phyloP scores from a whole-genome alignment of 2,888 invertebrate genomes.

The Synergus umbraculus region DNA sequence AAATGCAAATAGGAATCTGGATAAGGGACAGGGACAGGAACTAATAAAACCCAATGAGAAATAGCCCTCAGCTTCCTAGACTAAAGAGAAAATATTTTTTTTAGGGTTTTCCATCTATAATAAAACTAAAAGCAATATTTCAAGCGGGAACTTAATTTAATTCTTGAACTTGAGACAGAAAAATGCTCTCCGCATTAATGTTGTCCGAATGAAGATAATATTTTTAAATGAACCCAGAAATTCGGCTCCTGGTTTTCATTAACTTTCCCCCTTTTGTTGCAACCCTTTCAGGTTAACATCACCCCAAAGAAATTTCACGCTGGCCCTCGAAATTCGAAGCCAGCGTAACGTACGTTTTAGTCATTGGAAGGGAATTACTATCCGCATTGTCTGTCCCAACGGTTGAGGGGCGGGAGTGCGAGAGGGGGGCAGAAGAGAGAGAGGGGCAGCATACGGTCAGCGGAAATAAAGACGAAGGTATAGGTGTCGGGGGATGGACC shows the following conservation, averaged over 20 bases:
- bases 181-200: no score
- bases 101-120: no score
- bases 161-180: no score
- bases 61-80: background rate
- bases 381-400: background rate
- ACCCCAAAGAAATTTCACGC: background rate
- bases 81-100: no score
- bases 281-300: slow-evolving; percentile 1
- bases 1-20: background rate
- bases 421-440: background rate
- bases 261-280: background rate
- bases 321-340: background rate
- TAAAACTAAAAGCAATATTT: no score
- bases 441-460: slow-evolving; percentile 60
- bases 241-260: background rate
- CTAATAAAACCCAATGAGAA: slow-evolving; percentile 2
- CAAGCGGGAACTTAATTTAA: no score
- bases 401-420: slow-evolving; percentile 19
- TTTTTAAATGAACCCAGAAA: background rate
- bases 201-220: background rate
- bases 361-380: slow-evolving; percentile 29
- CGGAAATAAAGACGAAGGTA: slow-evolving; percentile 74
- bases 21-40: background rate
- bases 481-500: slow-evolving; percentile 74
- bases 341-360: slow-evolving; percentile 4